Evolutionary conservation across 1,140 invertebrate species (phyloP).

Genomic region (Drosophila aff.): DNA sequence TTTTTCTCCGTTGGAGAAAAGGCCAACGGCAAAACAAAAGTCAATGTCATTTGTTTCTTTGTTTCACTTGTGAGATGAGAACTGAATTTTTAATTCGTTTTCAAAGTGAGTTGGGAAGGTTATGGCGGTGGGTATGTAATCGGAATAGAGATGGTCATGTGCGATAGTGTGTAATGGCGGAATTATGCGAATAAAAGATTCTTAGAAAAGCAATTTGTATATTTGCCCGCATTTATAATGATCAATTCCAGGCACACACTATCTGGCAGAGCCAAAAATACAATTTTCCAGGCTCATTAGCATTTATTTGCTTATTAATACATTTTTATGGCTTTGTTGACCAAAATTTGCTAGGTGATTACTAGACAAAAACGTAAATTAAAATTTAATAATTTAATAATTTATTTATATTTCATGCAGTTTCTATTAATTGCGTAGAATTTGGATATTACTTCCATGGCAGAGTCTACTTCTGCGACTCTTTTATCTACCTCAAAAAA

Average conservation of each 20-base stretch:
- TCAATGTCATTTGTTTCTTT: slow-evolving; percentile 51
- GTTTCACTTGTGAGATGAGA: slow-evolving; percentile 40
- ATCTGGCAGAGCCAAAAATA: not conserved
- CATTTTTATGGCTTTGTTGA: not conserved
- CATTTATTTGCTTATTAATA: slow-evolving; percentile 5
- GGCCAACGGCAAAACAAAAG: slow-evolving; percentile 10
- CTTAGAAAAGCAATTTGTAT: slow-evolving; percentile 8
- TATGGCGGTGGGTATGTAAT: slow-evolving; percentile 19
- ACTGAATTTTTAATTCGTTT: slow-evolving; percentile 49
- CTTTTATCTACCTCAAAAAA: not conserved
- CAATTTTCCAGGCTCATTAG: not conserved
- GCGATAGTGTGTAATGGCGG: slow-evolving; percentile 19
- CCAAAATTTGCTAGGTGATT: not conserved
- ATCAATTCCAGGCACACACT: slow-evolving; percentile 20
- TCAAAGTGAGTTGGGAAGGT: slow-evolving; percentile 25
- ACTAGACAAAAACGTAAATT: not conserved
- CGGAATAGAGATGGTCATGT: slow-evolving; percentile 20
- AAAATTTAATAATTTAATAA: not conserved
- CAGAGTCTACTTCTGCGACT: not conserved
- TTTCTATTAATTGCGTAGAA: no score
- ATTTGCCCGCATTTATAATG: slow-evolving; percentile 16
- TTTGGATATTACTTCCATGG: not conserved
- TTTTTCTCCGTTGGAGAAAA: slow-evolving; percentile 21
- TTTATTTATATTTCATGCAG: not conserved
- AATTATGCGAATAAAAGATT: slow-evolving; percentile 25